A percentile compares a stretch with the other conserved stretches of the same genome.
These are phyloP conservation scores for Ligdia adustata DNA, from an alignment of 2,888 invertebrate species.

Conservation along the genomic window DNA sequence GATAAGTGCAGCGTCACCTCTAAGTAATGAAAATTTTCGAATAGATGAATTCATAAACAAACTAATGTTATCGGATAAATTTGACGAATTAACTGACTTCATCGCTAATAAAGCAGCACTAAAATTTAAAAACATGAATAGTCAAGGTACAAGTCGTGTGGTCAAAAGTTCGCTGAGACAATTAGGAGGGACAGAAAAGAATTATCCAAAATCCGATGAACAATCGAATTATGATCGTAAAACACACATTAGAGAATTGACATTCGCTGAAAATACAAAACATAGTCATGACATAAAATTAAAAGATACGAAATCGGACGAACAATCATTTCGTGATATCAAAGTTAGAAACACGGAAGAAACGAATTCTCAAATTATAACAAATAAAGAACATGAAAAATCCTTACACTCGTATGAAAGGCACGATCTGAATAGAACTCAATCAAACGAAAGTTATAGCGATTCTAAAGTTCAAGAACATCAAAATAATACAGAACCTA, in stretches of 20 bases:
- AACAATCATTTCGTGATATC: background rate
- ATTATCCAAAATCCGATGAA: constrained; percentile 1
- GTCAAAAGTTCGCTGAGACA: constrained; percentile 3
- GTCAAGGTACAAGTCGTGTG: background rate
- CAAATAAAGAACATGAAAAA: constrained; percentile 19
- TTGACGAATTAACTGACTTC: constrained; percentile 47
- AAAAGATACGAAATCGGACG: background rate
- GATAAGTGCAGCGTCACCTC: background rate
- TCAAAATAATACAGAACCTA: too few relatives aligned
- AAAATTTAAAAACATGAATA: constrained; percentile 39
- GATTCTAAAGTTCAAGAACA: too few relatives aligned
- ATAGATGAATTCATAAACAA: constrained; percentile 48
- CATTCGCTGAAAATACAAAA: too few relatives aligned
- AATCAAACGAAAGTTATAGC: too few relatives aligned
- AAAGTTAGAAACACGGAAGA: too few relatives aligned
- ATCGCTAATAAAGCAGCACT: constrained; percentile 51
- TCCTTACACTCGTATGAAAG: constrained; percentile 7
- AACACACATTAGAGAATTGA: too few relatives aligned
- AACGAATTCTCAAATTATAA: too few relatives aligned
- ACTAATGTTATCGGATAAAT: constrained; percentile 45
- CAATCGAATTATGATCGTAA: background rate
- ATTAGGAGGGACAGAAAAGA: background rate
- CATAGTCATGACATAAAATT: too few relatives aligned
- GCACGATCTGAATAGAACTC: background rate
- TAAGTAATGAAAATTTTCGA: constrained; percentile 16